phyloP scores from a whole-genome alignment of 1,140 invertebrate species.

The Samia ricini region DNA sequence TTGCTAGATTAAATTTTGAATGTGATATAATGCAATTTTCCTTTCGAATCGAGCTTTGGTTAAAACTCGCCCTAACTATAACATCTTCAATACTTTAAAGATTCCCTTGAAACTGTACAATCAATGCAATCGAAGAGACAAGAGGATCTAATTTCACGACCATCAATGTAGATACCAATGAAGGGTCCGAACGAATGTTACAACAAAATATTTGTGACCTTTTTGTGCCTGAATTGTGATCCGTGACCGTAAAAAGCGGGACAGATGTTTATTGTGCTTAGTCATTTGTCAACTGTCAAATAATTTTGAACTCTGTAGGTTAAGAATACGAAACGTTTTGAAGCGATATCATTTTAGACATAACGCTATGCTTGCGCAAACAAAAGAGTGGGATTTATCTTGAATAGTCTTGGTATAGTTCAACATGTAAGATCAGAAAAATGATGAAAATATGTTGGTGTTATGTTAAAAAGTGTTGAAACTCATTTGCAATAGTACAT shows the following conservation, averaged over 20 bases:
- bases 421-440: no score
- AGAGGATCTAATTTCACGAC: constrained; percentile 19
- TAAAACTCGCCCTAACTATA: background rate
- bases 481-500: no score
- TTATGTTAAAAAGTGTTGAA: no score
- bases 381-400: background rate
- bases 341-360: background rate
- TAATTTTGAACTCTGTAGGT: constrained; percentile 14
- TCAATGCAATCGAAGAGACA: background rate
- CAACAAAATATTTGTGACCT: constrained; percentile 26
- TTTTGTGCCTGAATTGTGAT: constrained; percentile 38
- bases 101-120: background rate
- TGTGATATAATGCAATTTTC: background rate
- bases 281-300: constrained; percentile 33
- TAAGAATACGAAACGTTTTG: constrained; percentile 6
- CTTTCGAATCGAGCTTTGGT: background rate
- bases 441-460: no score
- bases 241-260: constrained; percentile 43
- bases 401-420: no score
- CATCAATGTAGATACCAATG: constrained; percentile 38
- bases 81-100: background rate
- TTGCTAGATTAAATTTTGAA: background rate
- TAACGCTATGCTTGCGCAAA: background rate
- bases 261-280: constrained; percentile 50
- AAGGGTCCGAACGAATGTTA: constrained; percentile 11